phyloP scores from a whole-genome alignment of 2,888 invertebrate species.

The Euplagia quadripunctaria region DNA sequence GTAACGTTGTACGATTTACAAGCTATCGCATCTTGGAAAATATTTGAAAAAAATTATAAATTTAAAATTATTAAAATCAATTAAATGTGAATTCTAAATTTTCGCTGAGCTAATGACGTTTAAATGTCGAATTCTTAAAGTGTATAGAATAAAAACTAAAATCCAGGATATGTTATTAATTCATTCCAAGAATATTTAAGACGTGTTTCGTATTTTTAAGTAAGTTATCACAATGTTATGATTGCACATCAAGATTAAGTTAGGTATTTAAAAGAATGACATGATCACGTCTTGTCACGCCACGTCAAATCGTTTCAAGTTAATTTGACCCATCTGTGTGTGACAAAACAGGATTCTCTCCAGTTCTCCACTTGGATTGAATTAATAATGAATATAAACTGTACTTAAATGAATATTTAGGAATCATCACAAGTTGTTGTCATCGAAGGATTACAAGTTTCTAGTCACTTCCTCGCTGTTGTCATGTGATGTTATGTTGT shows the following conservation, averaged over 20 bases:
- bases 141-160: background rate
- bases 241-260: background rate
- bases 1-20: slow-evolving; percentile 34
- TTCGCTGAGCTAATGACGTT: background rate
- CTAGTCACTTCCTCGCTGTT: slow-evolving; percentile 76
- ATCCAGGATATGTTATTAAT: background rate
- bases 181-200: background rate
- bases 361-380: slow-evolving; percentile 1
- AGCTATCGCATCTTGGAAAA: slow-evolving; percentile 43
- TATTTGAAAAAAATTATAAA: slow-evolving; percentile 11
- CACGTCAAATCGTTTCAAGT: background rate
- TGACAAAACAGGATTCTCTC: background rate
- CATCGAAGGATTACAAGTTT: slow-evolving; percentile 37
- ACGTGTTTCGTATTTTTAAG: background rate
- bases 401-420: background rate
- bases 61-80: slow-evolving; percentile 15
- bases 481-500: slow-evolving; percentile 74
- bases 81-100: slow-evolving; percentile 30
- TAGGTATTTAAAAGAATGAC: background rate
- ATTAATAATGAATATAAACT: background rate
- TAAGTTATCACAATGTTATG: background rate
- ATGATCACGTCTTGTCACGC: background rate
- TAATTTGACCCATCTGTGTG: background rate
- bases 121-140: background rate
- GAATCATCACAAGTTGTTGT: slow-evolving; percentile 33